Percentiles rank a stretch among this genome's conserved stretches.
Conservation (phyloP, 1,140 invertebrate species). For the Drosophila nasuta region DNA sequence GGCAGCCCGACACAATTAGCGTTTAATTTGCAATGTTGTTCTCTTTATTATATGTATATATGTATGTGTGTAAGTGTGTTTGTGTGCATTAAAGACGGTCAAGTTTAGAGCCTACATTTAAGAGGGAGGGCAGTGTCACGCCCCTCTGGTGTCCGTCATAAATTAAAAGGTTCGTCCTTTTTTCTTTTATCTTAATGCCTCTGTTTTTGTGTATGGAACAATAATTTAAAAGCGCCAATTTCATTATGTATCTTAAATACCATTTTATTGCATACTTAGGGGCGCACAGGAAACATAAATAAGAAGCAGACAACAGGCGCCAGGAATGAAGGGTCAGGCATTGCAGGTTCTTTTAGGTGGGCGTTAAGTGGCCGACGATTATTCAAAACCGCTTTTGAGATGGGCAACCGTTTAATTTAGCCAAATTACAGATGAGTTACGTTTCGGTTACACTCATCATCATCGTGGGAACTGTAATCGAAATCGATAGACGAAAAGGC, state of each 20-base stretch:
- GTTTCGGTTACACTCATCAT: constrained; percentile 3
- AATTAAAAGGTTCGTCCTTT: constrained; percentile 62
- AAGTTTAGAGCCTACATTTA: constrained; percentile 31
- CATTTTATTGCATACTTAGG: constrained; percentile 75
- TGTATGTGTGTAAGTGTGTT: too few species aligned
- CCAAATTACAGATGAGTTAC: constrained; percentile 28
- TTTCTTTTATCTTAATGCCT: constrained; percentile 67
- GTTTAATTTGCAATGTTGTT: constrained; percentile 69
- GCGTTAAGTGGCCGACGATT: constrained; percentile 49
- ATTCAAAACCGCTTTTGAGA: constrained; percentile 49
- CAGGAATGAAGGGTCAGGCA: too few species aligned
- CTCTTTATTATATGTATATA: background rate
- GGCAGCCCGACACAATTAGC: constrained; percentile 62
- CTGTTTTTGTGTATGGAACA: constrained; percentile 46
- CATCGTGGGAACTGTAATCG: constrained; percentile 26
- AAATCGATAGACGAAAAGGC: constrained; percentile 13
- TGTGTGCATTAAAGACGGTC: constrained; percentile 24
- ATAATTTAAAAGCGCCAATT: constrained; percentile 75
- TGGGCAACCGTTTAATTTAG: constrained; percentile 33
- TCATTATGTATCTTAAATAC: constrained; percentile 65
- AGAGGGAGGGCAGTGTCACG: background rate
- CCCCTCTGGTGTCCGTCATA: constrained; percentile 51
- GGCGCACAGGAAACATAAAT: constrained; percentile 26
- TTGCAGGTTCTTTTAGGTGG: background rate
- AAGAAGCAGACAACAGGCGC: background rate